A percentile compares a stretch with the other conserved stretches of the same genome.
Evolutionary conservation across 2,888 invertebrate species (phyloP).

Genomic region (Protophormia terraenovae): DNA sequence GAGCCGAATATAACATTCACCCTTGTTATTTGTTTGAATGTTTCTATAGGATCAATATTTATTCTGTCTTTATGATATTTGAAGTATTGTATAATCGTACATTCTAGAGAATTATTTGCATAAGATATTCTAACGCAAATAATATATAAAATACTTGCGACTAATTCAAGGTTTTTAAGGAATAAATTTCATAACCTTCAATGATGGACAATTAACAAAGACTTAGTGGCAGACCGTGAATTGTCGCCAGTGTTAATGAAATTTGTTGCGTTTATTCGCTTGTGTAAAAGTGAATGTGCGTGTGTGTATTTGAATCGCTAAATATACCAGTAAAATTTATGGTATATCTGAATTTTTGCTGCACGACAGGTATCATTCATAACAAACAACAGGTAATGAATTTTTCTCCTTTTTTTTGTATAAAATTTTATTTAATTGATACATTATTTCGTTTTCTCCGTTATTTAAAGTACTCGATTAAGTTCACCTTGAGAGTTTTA

Average conservation of each 20-base stretch:
- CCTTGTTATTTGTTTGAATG: no score
- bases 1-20: no score
- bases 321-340: not conserved
- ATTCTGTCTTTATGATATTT: no score
- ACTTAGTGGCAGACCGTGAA: constrained; percentile 33
- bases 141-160: not conserved
- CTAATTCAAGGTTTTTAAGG: not conserved
- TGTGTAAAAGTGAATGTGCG: not conserved
- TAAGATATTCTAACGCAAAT: not conserved
- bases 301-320: not conserved
- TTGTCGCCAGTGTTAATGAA: constrained; percentile 36
- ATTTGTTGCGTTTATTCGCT: not conserved
- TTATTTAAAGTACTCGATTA: not conserved
- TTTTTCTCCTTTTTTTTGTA: not conserved
- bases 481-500: not conserved
- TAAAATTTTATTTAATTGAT: not conserved
- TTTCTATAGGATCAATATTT: no score
- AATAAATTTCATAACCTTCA: not conserved
- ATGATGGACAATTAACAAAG: constrained; percentile 38
- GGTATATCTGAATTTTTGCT: not conserved
- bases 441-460: no score
- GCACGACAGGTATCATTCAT: not conserved
- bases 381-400: not conserved
- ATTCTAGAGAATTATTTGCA: not conserved
- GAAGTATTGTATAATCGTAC: no score